Percentiles rank a stretch among this genome's conserved stretches.
Conservation (phyloP, 2,113 vertebrate genomes). For the pig (Sus scrofa) region DNA sequence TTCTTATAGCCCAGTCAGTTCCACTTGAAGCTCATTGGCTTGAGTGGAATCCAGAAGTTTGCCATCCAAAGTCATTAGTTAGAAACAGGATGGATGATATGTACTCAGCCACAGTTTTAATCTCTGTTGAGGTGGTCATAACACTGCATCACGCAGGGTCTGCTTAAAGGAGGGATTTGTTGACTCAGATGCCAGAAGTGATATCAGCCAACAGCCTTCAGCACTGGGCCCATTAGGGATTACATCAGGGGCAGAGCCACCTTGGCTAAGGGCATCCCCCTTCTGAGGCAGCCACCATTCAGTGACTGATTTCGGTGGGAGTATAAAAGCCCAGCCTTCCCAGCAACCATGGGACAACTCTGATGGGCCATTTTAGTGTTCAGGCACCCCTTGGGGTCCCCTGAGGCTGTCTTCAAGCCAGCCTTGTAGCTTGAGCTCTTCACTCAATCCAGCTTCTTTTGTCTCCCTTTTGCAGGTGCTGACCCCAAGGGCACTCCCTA, state of each 20-base stretch:
- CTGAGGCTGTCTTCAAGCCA: neutral
- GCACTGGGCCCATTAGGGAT: neutral
- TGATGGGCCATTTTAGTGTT: too few species aligned
- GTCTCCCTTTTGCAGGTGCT: neutral
- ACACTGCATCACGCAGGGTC: neutral
- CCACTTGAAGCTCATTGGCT: neutral
- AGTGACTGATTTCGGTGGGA: neutral
- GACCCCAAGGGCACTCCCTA: neutral
- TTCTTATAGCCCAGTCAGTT: neutral
- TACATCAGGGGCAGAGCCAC: neutral
- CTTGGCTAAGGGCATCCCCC: neutral
- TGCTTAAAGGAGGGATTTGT: neutral
- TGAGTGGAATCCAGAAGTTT: neutral
- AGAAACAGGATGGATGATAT: neutral
- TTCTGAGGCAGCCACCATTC: neutral
- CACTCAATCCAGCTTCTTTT: neutral
- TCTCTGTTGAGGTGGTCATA: neutral
- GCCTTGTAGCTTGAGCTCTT: too few species aligned
- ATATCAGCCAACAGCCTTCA: neutral
- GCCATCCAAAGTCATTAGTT: neutral
- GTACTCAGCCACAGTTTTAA: neutral
- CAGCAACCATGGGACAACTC: too few species aligned
- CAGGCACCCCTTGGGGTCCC: neutral
- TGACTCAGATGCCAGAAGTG: neutral
- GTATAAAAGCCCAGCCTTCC: too few species aligned